A percentile compares a stretch with the other conserved stretches of the same genome.
Conservation (phyloP, 2,113 vertebrate genomes). For the Oncorhynchus masou region DNA sequence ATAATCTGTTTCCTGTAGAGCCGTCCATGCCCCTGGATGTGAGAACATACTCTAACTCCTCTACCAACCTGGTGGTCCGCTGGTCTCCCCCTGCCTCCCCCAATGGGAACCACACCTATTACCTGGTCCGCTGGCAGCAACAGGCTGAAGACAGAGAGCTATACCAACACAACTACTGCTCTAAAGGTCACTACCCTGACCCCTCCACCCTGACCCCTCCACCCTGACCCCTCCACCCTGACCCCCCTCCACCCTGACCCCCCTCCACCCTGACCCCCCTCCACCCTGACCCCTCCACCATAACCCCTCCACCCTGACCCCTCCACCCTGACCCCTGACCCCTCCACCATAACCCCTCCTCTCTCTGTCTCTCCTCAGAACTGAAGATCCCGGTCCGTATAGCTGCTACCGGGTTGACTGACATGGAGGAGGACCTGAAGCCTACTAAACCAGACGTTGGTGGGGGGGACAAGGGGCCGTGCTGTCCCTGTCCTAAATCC, state of each 20-base stretch:
- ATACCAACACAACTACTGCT: conserved; percentile 80
- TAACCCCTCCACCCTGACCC: too few relatives aligned
- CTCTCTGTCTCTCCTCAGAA: conserved; percentile 63
- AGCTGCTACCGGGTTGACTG: conserved; percentile 83
- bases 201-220: too few relatives aligned
- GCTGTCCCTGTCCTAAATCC: conserved; percentile 90
- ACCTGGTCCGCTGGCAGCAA: conserved; percentile 94
- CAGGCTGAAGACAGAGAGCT: conserved; percentile 61
- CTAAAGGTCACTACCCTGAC: conserved; percentile 83
- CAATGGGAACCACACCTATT: conserved; percentile 94
- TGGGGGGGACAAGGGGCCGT: conserved; percentile 81
- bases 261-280: too few relatives aligned
- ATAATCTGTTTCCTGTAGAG: too few relatives aligned
- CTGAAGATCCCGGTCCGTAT: conserved; percentile 89
- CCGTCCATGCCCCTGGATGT: conserved; percentile 82
- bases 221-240: too few relatives aligned
- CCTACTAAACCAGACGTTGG: conserved; percentile 81
- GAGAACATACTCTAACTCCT: conserved; percentile 90
- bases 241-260: too few relatives aligned
- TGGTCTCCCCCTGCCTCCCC: conserved; percentile 91
- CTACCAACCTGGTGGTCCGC: conserved; percentile 89
- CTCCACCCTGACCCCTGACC: too few relatives aligned
- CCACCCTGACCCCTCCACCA: too few relatives aligned
- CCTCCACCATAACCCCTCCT: too few relatives aligned
- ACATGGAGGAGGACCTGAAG: conserved; percentile 84